A percentile compares a stretch with the other conserved stretches of the same genome.
phyloP scores from a whole-genome alignment of 2,113 vertebrate species.

The Paedocypris sp. region DNA sequence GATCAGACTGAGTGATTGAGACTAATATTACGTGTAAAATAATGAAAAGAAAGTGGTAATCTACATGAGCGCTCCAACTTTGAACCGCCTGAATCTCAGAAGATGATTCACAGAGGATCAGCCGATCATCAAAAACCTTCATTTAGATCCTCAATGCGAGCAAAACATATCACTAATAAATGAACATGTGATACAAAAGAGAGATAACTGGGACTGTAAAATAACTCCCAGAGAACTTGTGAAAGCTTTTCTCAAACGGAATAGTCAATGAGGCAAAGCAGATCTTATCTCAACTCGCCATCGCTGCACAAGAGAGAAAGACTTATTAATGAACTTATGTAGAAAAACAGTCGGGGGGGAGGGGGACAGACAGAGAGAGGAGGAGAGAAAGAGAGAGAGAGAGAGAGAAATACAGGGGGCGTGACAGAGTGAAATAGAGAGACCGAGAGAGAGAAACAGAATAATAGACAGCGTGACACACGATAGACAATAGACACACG shows the following conservation, averaged over 20 bases:
- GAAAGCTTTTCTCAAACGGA: conserved; percentile 53
- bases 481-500: too few species aligned
- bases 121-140: conserved; percentile 45
- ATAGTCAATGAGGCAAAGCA: conserved; percentile 53
- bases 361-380: conserved; percentile 29
- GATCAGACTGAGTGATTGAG: too few species aligned
- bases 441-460: conserved; percentile 33
- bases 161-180: conserved; percentile 63
- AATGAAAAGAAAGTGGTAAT: too few species aligned
- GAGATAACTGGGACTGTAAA: conserved; percentile 53
- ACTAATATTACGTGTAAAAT: too few species aligned
- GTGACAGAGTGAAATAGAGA: conserved; percentile 41
- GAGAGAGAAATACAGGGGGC: too few species aligned
- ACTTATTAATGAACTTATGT: conserved; percentile 61
- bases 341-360: conserved; percentile 45
- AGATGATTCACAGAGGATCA: conserved; percentile 15
- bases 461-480: too few species aligned
- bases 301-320: conserved; percentile 55
- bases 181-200: conserved; percentile 52
- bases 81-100: conserved; percentile 2
- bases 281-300: conserved; percentile 48
- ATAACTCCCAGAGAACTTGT: conserved; percentile 40
- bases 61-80: background rate
- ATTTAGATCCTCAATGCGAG: conserved; percentile 42
- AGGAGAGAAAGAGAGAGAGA: too few species aligned